Evolutionary conservation across 2,888 invertebrate species (phyloP), one percentile per base, ranked within the genome.

Genomic region (Danaus chrysippus): DNA sequence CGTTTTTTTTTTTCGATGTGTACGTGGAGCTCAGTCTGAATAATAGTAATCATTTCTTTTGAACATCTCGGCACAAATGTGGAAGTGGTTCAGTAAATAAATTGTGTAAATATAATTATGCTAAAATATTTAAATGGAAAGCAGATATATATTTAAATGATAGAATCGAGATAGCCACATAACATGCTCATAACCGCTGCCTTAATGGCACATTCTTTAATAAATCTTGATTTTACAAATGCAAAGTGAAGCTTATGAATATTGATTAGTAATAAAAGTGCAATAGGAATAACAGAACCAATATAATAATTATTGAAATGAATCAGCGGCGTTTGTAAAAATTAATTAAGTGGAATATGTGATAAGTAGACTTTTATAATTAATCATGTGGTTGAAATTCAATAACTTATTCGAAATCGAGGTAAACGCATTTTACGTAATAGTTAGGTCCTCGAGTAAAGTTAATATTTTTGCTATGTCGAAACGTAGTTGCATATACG

Each of bases 41-140:
- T 90, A 90, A 90, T 90, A 89, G 83, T 78, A 82, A 90, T 89
- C 89, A 90, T 89, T 84, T 87, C 89, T 89, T 86, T 86, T 84
- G 77, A 82, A 77, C 52, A 43, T 60, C 58, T 56, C 56, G 44
- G 43, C 62, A 55, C 52, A 59, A 34, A 17, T 23, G 58, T 54
- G 55, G 61, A 57, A 59, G 67, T 63, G 56, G 56, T 63, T 63
- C 56, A 59, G 57, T 58, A 58, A 60, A 62, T 53, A 57, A 61
- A 53, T 59, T 67, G 63, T 62, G 62, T 69, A 69, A 59, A 67
- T 67, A 69, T 58, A 52, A 56, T 56, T 53, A 53, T 52, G 43
- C 49, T 63, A 53, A 58, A 19, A 34, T 61, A 52, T 42, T 34
- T 34, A 56, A 63, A 56, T 46, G 53, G 56, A 59, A 44, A 42